These are phyloP conservation scores for Onychomys arenicola DNA, from an alignment of 2,797 vertebrate species.

Conservation along the genomic window DNA sequence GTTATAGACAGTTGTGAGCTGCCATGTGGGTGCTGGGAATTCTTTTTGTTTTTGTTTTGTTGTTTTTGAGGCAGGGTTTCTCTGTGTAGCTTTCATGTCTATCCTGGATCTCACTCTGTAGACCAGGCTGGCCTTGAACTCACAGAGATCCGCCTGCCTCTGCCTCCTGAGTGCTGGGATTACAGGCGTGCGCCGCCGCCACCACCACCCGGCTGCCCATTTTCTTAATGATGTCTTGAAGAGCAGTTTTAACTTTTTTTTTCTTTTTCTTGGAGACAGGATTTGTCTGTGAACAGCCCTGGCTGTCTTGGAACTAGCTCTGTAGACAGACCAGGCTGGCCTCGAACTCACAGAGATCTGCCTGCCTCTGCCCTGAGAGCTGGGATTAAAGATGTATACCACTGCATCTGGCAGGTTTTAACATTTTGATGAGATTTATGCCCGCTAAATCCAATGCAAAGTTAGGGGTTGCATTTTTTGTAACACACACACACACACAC, in stretches of 20 bases:
- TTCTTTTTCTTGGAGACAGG: neutral
- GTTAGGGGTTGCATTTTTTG: neutral
- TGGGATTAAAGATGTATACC: neutral
- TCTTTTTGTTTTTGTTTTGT: too few relatives aligned
- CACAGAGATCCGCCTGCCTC: neutral
- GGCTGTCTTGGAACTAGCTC: neutral
- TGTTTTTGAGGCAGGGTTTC: too few relatives aligned
- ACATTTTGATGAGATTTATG: constrained; percentile 33
- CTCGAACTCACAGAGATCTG: neutral
- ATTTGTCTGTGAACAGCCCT: neutral
- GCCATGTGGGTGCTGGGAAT: neutral
- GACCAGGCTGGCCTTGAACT: too few relatives aligned
- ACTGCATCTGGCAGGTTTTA: neutral
- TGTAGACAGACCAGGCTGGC: neutral
- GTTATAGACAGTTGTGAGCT: neutral
- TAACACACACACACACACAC: too few relatives aligned
- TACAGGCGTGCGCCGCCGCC: too few relatives aligned
- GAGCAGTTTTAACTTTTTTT: neutral
- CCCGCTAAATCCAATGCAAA: constrained; percentile 16
- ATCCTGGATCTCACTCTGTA: too few relatives aligned
- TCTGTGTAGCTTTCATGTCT: too few relatives aligned
- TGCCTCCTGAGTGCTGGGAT: neutral
- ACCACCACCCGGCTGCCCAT: too few relatives aligned
- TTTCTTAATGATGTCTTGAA: neutral
- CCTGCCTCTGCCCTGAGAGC: neutral